A percentile compares a stretch with the other conserved stretches of the same genome.
Evolutionary conservation across 2,113 vertebrate genomes (phyloP).

Genomic region (Misgurnus anguillicaudatus): DNA sequence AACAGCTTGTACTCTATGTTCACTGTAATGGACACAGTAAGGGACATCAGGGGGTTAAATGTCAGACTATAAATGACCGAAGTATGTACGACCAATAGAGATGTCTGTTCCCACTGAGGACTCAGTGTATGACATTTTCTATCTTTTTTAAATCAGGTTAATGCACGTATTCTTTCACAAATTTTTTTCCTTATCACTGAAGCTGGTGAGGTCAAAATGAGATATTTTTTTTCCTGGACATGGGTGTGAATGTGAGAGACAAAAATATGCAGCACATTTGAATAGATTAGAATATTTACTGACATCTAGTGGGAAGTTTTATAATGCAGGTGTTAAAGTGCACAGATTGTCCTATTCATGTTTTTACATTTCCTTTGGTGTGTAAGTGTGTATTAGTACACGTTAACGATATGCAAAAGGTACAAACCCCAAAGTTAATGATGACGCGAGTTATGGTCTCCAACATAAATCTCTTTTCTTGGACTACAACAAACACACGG

Average conservation of each 20-base stretch:
- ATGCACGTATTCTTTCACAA: background rate
- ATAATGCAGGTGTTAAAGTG: background rate
- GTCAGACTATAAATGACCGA: too few species aligned
- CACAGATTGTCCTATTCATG: too few species aligned
- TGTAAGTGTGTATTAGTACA: too few species aligned
- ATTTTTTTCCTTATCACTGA: background rate
- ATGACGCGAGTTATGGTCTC: too few species aligned
- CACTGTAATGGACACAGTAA: too few species aligned
- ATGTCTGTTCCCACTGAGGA: background rate
- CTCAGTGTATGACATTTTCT: background rate
- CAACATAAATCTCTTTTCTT: too few species aligned
- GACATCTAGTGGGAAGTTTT: conserved; percentile 71
- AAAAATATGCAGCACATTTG: conserved; percentile 9
- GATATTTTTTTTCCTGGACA: background rate
- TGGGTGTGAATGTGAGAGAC: conserved; percentile 19
- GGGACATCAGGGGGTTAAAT: too few species aligned
- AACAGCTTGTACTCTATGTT: too few species aligned
- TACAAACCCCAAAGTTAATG: too few species aligned
- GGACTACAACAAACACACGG: too few species aligned
- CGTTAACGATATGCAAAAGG: too few species aligned
- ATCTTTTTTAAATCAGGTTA: background rate
- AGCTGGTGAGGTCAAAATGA: background rate
- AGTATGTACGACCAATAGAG: background rate
- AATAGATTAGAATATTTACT: conserved; percentile 69
- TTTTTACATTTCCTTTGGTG: too few species aligned